These are phyloP conservation scores for Odontomyia ornata DNA, from an alignment of 2,888 invertebrate genomes.

Conservation along the genomic window DNA sequence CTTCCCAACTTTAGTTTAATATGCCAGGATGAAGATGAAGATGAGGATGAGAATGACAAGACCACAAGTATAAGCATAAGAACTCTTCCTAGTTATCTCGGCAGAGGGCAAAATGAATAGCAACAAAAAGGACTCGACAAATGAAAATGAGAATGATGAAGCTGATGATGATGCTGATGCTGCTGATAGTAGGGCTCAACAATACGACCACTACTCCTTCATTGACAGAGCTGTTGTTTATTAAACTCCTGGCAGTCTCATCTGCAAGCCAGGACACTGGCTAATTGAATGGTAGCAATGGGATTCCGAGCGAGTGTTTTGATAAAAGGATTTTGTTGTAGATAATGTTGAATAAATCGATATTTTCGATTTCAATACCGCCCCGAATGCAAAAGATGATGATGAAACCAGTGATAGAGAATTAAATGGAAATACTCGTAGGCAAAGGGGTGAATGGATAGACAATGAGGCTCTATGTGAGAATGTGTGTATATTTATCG, in stretches of 20 bases:
- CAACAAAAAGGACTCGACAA: background rate
- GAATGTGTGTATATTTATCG: too few species aligned
- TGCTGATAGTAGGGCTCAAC: background rate
- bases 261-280: constrained; percentile 24
- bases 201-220: background rate
- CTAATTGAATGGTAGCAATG: constrained; percentile 33
- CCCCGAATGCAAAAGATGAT: background rate
- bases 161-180: background rate
- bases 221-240: constrained; percentile 16
- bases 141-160: background rate
- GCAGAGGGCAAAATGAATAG: too few species aligned
- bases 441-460: too few species aligned
- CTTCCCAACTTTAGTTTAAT: background rate
- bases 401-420: too few species aligned
- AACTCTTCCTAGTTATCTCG: background rate
- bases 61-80: background rate
- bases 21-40: background rate
- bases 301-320: background rate
- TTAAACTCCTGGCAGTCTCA: constrained; percentile 2
- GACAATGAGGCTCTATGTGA: too few species aligned
- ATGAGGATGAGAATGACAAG: background rate
- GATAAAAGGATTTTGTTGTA: constrained; percentile 17
- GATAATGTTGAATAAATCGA: constrained; percentile 16
- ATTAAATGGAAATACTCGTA: too few species aligned
- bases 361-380: constrained; percentile 17